phyloP scores from a whole-genome alignment of 2,888 invertebrate species.

The Tribolium freemani region DNA sequence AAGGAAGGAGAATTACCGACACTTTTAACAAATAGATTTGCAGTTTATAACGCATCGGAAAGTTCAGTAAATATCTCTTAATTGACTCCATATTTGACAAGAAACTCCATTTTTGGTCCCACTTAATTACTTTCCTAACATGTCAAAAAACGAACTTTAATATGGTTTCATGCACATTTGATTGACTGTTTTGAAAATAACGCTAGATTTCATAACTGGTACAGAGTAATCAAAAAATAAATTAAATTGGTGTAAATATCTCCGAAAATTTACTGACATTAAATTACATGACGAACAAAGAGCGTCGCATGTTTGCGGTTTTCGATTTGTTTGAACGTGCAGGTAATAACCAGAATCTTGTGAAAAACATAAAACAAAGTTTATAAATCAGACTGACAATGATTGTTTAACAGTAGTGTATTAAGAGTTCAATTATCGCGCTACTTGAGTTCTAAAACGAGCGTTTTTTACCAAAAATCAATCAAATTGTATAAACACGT shows the following conservation, averaged over 20 bases:
- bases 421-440: not conserved
- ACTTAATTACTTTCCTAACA: not conserved
- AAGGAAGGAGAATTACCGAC: not conserved
- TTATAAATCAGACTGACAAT: not conserved
- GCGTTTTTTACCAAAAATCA: too few relatives aligned
- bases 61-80: not conserved
- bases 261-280: constrained; percentile 1
- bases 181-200: constrained; percentile 10
- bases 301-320: constrained; percentile 17
- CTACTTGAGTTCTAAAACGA: too few relatives aligned
- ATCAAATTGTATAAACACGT: not conserved
- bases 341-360: constrained; percentile 5
- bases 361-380: not conserved
- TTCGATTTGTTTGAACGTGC: constrained; percentile 12
- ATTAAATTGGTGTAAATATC: not conserved
- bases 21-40: constrained; percentile 1
- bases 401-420: not conserved
- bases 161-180: constrained; percentile 8
- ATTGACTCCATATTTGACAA: not conserved
- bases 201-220: not conserved
- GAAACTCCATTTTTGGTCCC: not conserved
- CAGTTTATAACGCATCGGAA: not conserved
- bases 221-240: not conserved
- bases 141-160: not conserved
- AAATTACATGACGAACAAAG: not conserved